Conservation (phyloP, 2,888 invertebrate species). For the Pseudolycoriella hygida region DNA sequence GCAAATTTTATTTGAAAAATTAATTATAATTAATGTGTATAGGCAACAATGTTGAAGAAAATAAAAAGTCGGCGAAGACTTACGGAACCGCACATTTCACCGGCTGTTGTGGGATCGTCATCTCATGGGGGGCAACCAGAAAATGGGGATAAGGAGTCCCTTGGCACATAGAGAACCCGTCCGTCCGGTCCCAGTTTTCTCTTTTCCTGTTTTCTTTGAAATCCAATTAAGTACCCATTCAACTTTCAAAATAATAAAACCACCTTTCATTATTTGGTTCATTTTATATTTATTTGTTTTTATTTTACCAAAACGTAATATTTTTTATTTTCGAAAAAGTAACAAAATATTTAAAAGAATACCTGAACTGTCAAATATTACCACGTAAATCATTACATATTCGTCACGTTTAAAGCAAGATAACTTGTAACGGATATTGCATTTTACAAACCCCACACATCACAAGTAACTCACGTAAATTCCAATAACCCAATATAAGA, state of each 20-base stretch:
- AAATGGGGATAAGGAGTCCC: constrained; percentile 35
- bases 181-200: constrained; percentile 30
- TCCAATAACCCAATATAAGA: no score
- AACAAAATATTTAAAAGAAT: background rate
- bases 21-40: constrained; percentile 16
- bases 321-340: background rate
- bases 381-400: no score
- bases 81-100: constrained; percentile 59
- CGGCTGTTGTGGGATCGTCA: constrained; percentile 22
- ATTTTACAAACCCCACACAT: no score
- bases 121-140: constrained; percentile 29
- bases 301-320: background rate
- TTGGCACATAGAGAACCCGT: constrained; percentile 25
- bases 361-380: no score
- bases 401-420: no score
- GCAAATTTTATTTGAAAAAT: background rate
- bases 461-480: no score
- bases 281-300: background rate
- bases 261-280: background rate
- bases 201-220: constrained; percentile 29
- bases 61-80: constrained; percentile 94
- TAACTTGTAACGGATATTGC: no score
- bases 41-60: constrained; percentile 99
- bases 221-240: constrained; percentile 5
- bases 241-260: background rate